phyloP scores from a whole-genome alignment of 2,888 invertebrate species.

The Drosophila mimica region DNA sequence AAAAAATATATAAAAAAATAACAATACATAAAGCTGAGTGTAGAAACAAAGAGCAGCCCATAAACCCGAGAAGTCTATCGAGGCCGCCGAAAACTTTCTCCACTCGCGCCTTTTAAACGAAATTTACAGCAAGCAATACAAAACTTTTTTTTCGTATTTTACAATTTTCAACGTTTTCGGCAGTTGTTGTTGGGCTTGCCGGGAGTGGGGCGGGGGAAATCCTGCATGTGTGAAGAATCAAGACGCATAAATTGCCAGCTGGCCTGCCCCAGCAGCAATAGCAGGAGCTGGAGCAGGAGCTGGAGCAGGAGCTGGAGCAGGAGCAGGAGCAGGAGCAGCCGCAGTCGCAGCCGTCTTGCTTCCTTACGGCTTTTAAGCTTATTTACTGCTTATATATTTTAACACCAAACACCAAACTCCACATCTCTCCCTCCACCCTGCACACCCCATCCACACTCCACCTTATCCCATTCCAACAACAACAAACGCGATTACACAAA shows the following conservation, averaged over 20 bases:
- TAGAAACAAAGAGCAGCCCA: constrained; percentile 60
- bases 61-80: constrained; percentile 66
- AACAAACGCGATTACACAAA: constrained; percentile 65
- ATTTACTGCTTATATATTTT: constrained; percentile 79
- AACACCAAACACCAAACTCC: constrained; percentile 48
- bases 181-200: background rate
- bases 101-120: constrained; percentile 68
- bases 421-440: background rate
- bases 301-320: constrained; percentile 18
- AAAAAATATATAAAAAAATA: constrained; percentile 11
- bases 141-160: constrained; percentile 28
- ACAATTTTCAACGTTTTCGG: background rate
- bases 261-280: constrained; percentile 35
- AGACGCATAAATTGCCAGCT: constrained; percentile 72
- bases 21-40: constrained; percentile 23
- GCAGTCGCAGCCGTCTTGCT: constrained; percentile 15
- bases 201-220: constrained; percentile 19
- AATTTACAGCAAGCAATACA: constrained; percentile 71
- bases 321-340: constrained; percentile 3
- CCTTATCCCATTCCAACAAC: constrained; percentile 26
- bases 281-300: constrained; percentile 23
- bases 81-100: constrained; percentile 63
- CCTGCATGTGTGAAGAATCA: constrained; percentile 74
- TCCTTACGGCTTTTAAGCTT: constrained; percentile 76
- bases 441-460: background rate